phyloP scores from a whole-genome alignment of 2,113 vertebrate species.

The Apteryx mantelli region DNA sequence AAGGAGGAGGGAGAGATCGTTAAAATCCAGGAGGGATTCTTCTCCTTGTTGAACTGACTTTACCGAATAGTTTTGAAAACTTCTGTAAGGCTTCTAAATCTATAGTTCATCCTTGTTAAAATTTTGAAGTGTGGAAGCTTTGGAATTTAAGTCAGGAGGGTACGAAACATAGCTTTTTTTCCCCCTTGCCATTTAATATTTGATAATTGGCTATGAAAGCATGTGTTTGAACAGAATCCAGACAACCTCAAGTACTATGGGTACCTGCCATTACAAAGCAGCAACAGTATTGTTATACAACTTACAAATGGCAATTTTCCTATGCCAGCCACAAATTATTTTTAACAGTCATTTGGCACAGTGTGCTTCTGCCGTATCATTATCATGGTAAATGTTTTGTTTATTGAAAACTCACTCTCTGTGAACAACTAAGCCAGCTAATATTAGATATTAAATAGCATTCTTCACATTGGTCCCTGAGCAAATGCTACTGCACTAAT shows the following conservation, averaged over 20 bases:
- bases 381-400: neutral
- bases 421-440: neutral
- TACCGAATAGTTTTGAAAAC: neutral
- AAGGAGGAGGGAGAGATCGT: neutral
- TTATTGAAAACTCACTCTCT: slow-evolving; percentile 26
- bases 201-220: neutral
- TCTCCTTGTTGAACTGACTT: neutral
- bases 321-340: neutral
- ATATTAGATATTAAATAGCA: neutral
- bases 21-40: neutral
- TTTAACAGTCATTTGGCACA: slow-evolving; percentile 8
- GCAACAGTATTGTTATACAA: neutral
- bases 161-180: neutral
- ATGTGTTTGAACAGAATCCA: neutral
- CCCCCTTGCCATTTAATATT: neutral
- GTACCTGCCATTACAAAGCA: neutral
- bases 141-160: neutral
- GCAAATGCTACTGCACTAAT: neutral
- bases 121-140: neutral
- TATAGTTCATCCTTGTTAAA: neutral
- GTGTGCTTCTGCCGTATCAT: neutral
- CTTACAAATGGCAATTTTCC: neutral
- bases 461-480: neutral
- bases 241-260: neutral
- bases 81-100: neutral